These are phyloP conservation scores for Vulpes ferrilata DNA, from an alignment of 2,113 vertebrate genomes.

Conservation along the genomic window DNA sequence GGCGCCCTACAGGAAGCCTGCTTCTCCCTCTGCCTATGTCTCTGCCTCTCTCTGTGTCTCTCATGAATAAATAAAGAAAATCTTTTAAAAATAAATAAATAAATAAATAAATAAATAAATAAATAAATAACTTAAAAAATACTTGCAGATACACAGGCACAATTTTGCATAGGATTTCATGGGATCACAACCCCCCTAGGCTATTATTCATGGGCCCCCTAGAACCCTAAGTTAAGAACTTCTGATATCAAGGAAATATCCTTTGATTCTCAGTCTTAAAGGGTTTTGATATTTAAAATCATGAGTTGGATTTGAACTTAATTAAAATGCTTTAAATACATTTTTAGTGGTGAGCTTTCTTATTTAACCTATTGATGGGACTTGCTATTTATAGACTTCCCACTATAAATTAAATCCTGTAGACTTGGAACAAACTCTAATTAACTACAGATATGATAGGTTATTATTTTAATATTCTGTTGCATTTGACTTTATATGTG, in stretches of 20 bases:
- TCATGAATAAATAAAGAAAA: no score
- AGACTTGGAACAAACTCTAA: neutral
- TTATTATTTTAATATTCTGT: conserved; percentile 38
- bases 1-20: no score
- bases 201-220: neutral
- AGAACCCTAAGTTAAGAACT: neutral
- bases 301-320: conserved; percentile 23
- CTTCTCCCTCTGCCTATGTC: no score
- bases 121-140: no score
- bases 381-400: conserved; percentile 21
- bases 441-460: conserved; percentile 1
- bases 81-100: no score
- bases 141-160: neutral
- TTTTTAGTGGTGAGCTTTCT: neutral
- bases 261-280: neutral
- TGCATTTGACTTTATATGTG: neutral
- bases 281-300: conserved; percentile 40
- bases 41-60: no score
- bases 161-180: neutral
- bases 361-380: neutral
- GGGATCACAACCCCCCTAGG: neutral
- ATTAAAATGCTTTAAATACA: conserved; percentile 36
- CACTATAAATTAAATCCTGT: neutral
- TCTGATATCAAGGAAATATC: conserved; percentile 16
- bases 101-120: no score